Evolutionary conservation across 2,888 invertebrate genomes (phyloP).

Genomic region (Cephus rjabovi): DNA sequence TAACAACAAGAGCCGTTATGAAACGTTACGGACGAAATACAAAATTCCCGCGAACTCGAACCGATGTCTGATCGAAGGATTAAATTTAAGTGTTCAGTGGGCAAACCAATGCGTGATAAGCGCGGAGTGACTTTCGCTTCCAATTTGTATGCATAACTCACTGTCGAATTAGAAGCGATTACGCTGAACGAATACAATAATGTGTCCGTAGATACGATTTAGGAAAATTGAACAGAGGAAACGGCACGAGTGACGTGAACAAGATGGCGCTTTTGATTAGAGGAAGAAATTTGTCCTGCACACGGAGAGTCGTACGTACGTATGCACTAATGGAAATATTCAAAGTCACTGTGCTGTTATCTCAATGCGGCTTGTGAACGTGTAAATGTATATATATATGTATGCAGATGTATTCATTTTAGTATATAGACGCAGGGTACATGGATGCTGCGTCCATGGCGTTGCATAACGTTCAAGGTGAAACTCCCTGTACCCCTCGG

Average conservation of each 20-base stretch:
- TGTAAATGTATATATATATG: background rate
- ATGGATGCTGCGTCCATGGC: background rate
- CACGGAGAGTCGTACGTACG: background rate
- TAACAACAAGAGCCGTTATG: no score
- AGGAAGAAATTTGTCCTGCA: background rate
- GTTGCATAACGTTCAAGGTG: constrained; percentile 57
- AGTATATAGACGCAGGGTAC: background rate
- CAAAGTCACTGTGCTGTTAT: background rate
- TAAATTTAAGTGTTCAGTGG: background rate
- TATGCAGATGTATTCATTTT: background rate
- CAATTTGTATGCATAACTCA: background rate
- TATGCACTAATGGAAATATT: background rate
- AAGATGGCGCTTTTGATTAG: background rate
- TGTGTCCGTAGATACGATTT: background rate
- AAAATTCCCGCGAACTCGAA: no score
- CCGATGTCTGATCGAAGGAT: no score
- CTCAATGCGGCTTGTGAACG: background rate
- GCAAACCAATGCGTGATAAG: background rate
- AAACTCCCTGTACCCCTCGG: constrained; percentile 39
- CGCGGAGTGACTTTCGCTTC: background rate
- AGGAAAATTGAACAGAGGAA: background rate
- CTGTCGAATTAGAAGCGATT: background rate
- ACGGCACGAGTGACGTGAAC: background rate
- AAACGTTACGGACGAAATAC: no score
- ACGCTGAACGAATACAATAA: background rate